Percentiles rank a stretch among this genome's conserved stretches.
phyloP scores from a whole-genome alignment of 2,113 vertebrate species.

The Neodontobutis hainanensis region DNA sequence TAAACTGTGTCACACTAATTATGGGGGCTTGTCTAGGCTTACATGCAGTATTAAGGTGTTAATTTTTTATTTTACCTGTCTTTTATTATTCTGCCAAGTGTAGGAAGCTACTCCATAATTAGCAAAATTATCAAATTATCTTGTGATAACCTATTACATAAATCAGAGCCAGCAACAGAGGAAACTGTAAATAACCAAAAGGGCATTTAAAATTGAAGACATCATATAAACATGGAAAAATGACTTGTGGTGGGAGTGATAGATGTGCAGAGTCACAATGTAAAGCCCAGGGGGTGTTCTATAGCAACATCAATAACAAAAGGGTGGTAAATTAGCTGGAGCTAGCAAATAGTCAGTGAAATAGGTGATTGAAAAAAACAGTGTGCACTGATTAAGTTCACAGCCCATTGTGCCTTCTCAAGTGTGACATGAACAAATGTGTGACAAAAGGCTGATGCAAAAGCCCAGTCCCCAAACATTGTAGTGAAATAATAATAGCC shows the following conservation, averaged over 20 bases:
- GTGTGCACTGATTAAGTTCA: not conserved
- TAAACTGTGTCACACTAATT: no score
- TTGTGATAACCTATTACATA: no score
- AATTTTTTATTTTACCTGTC: no score
- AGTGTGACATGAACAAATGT: not conserved
- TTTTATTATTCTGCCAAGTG: no score
- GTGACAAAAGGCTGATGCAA: not conserved
- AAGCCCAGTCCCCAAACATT: not conserved
- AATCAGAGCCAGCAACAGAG: not conserved
- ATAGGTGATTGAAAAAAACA: not conserved
- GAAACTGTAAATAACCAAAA: conserved; percentile 10
- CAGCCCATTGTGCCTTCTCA: not conserved
- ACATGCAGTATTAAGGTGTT: no score
- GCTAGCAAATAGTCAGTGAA: not conserved
- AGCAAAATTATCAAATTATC: not conserved
- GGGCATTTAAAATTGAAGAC: not conserved
- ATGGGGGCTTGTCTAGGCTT: no score
- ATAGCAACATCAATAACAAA: not conserved
- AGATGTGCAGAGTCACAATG: not conserved
- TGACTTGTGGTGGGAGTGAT: not conserved
- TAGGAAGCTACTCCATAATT: not conserved
- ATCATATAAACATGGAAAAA: conserved; percentile 1
- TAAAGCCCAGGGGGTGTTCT: not conserved
- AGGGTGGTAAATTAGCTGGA: conserved; percentile 2
- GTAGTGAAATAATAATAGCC: no score